These are phyloP conservation scores for Salvelinus namaycush DNA, from an alignment of 2,113 vertebrate genomes.

Conservation along the genomic window DNA sequence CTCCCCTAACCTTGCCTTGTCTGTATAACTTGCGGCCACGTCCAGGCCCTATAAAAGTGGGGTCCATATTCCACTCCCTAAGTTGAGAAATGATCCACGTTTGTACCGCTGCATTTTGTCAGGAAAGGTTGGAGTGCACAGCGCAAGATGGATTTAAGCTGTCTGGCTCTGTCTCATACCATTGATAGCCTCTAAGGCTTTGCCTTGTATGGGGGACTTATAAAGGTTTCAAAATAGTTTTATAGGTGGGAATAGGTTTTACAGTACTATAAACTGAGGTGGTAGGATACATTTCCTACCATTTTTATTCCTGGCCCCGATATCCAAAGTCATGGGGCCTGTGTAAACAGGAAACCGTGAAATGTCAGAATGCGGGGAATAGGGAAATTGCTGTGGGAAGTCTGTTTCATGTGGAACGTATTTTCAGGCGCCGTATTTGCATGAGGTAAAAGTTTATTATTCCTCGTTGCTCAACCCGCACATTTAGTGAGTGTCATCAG, in stretches of 20 bases:
- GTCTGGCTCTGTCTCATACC: conserved; percentile 4
- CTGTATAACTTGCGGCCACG: neutral
- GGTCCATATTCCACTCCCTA: neutral
- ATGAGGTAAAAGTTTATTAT: conserved; percentile 15
- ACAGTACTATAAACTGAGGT: conserved; percentile 1
- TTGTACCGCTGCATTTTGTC: conserved; percentile 9
- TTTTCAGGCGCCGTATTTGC: conserved; percentile 21
- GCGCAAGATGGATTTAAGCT: conserved; percentile 15
- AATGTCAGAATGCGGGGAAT: conserved; percentile 36
- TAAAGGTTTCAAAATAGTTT: conserved; percentile 16
- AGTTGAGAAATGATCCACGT: conserved; percentile 15
- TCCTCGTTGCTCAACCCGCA: conserved; percentile 11
- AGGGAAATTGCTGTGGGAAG: conserved; percentile 44
- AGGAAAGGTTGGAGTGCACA: conserved; percentile 30
- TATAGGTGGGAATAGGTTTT: conserved; percentile 19
- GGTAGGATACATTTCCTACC: conserved; percentile 15
- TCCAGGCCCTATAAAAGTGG: neutral
- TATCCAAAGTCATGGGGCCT: conserved; percentile 39
- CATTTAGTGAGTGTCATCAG: conserved; percentile 7
- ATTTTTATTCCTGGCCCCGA: conserved; percentile 35
- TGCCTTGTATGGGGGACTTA: neutral
- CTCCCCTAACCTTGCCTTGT: neutral
- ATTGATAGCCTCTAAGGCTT: conserved; percentile 2
- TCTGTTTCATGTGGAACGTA: conserved; percentile 51
- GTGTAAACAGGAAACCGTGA: conserved; percentile 42